Percentiles rank a stretch among this genome's conserved stretches.
Conservation (phyloP, 2,113 vertebrate genomes). For the Pelusios castaneus region DNA sequence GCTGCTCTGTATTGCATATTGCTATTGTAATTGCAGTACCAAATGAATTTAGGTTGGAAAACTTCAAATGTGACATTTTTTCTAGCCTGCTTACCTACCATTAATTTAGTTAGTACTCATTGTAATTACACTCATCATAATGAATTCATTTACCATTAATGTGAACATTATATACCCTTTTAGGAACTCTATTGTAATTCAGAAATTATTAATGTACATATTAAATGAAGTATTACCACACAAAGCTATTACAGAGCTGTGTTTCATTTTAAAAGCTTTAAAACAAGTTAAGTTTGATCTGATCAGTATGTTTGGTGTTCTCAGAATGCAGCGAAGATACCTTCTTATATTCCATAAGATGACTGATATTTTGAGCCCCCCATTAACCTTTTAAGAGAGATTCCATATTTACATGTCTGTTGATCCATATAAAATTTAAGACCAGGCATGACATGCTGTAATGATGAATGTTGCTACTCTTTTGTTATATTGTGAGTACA, state of each 20-base stretch:
- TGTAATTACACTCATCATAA: constrained; percentile 55
- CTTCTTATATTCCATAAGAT: constrained; percentile 23
- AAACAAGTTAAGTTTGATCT: constrained; percentile 1
- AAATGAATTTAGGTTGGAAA: constrained; percentile 30
- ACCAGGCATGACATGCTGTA: not conserved
- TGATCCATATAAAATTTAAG: not conserved
- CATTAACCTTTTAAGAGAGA: constrained; percentile 14
- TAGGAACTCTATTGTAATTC: constrained; percentile 46
- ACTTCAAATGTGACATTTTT: constrained; percentile 29
- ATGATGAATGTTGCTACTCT: not conserved
- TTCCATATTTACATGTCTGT: not conserved
- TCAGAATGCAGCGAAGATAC: not conserved
- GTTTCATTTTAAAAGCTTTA: constrained; percentile 43
- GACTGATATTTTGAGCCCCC: not conserved
- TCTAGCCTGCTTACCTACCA: constrained; percentile 37
- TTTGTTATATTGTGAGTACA: not conserved
- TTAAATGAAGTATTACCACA: constrained; percentile 56
- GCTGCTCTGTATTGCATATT: not conserved
- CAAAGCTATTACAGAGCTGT: not conserved
- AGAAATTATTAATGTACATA: constrained; percentile 54
- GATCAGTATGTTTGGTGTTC: not conserved
- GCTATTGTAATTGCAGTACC: constrained; percentile 14
- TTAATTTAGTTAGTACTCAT: constrained; percentile 60
- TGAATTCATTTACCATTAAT: constrained; percentile 55
- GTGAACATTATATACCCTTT: constrained; percentile 32